Conservation (phyloP, 1,140 invertebrate species). For the Hydropsyche tenuis region DNA sequence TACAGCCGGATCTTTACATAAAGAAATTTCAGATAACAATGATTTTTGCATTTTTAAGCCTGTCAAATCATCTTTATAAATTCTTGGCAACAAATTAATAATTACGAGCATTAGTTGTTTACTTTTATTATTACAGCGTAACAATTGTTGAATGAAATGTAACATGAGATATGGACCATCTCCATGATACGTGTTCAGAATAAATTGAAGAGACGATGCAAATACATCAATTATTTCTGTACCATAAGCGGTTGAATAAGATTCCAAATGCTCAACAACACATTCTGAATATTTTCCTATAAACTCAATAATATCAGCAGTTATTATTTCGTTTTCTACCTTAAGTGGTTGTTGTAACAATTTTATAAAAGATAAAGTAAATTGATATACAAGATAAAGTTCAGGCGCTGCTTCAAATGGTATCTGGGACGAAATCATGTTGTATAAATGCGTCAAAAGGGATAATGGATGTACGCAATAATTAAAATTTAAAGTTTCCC, state of each 20-base stretch:
- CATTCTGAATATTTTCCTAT: background rate
- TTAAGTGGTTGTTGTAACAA: background rate
- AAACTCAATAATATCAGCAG: background rate
- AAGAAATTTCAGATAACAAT: background rate
- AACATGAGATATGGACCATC: background rate
- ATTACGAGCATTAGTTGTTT: background rate
- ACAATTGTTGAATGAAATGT: slow-evolving; percentile 1
- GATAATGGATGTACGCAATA: slow-evolving; percentile 19
- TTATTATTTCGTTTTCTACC: background rate
- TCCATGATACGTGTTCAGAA: background rate
- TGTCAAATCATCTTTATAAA: background rate
- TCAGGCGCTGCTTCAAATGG: slow-evolving; percentile 29
- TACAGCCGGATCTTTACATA: background rate
- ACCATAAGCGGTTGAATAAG: background rate
- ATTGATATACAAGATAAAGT: background rate
- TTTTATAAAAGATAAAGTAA: background rate
- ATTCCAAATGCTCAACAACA: background rate
- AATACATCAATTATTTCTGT: background rate
- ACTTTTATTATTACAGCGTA: background rate
- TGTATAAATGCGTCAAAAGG: slow-evolving; percentile 20
- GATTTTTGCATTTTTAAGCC: background rate
- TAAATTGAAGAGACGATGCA: background rate
- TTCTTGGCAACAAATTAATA: background rate
- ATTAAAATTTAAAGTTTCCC: slow-evolving; percentile 13
- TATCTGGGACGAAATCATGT: slow-evolving; percentile 25